These are phyloP conservation scores for Diarsia brunnea DNA, from an alignment of 2,888 invertebrate species.

Conservation along the genomic window DNA sequence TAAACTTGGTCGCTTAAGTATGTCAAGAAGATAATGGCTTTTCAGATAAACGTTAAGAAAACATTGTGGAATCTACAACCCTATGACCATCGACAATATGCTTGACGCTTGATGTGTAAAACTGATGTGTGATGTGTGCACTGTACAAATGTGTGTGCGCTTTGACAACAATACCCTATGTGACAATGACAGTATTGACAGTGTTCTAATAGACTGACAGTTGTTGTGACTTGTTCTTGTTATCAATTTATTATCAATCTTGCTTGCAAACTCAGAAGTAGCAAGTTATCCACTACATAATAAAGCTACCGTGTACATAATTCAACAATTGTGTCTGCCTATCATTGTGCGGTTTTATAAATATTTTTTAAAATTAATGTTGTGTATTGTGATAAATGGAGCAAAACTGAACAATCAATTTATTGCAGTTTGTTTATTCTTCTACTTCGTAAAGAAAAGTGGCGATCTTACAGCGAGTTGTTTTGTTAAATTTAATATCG, in stretches of 20 bases:
- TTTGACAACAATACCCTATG: neutral
- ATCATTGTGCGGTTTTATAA: neutral
- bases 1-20: neutral
- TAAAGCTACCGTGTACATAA: conserved; percentile 35
- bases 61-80: neutral
- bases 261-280: conserved; percentile 29
- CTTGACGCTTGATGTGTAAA: neutral
- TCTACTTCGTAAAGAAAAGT: conserved; percentile 18
- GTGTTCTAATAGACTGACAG: neutral
- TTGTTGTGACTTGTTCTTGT: conserved; percentile 20
- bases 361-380: neutral
- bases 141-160: neutral
- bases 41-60: neutral
- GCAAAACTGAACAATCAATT: conserved; percentile 3
- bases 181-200: neutral
- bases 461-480: conserved; percentile 6
- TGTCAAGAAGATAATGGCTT: neutral
- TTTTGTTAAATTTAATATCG: conserved; percentile 34
- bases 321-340: neutral
- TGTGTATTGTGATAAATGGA: conserved; percentile 2
- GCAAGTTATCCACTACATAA: neutral
- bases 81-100: conserved; percentile 7
- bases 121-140: neutral
- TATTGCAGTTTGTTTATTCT: conserved; percentile 11
- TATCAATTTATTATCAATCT: conserved; percentile 42